Evolutionary conservation across 2,797 vertebrate species (phyloP).

Genomic region (Chanos chanos): DNA sequence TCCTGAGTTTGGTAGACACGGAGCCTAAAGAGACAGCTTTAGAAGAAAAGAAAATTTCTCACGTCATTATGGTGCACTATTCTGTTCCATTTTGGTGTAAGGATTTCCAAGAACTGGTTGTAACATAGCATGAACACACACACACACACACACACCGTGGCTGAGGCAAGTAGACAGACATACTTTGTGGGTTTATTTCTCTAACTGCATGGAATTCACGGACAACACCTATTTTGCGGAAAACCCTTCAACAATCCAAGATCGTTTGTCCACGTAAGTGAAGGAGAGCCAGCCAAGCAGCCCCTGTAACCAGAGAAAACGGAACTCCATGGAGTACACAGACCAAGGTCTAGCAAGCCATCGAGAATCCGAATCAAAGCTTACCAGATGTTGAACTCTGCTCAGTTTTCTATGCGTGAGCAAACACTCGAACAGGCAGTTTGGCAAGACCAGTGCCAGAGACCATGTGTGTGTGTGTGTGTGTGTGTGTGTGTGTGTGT

Average conservation of each 20-base stretch:
- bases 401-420: slow-evolving; percentile 53
- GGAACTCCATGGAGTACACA: slow-evolving; percentile 54
- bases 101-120: slow-evolving; percentile 26
- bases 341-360: slow-evolving; percentile 66
- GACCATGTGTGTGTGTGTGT: slow-evolving; percentile 49
- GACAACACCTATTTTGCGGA: slow-evolving; percentile 78
- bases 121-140: slow-evolving; percentile 8
- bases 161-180: slow-evolving; percentile 34
- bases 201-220: slow-evolving; percentile 69
- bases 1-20: slow-evolving; percentile 8
- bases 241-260: slow-evolving; percentile 67
- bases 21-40: not conserved
- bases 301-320: slow-evolving; percentile 71
- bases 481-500: slow-evolving; percentile 53
- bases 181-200: slow-evolving; percentile 67
- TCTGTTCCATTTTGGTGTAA: slow-evolving; percentile 32
- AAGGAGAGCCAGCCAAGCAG: slow-evolving; percentile 61
- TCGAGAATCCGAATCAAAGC: slow-evolving; percentile 68
- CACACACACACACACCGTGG: slow-evolving; percentile 14
- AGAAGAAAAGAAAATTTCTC: slow-evolving; percentile 25
- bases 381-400: slow-evolving; percentile 66
- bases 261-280: slow-evolving; percentile 64
- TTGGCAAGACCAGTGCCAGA: slow-evolving; percentile 28
- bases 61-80: slow-evolving; percentile 29
- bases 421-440: slow-evolving; percentile 49